Evolutionary conservation across 2,113 vertebrate species (phyloP), one percentile per base, ranked within the genome.

Genomic region (Caloenas nicobarica): DNA sequence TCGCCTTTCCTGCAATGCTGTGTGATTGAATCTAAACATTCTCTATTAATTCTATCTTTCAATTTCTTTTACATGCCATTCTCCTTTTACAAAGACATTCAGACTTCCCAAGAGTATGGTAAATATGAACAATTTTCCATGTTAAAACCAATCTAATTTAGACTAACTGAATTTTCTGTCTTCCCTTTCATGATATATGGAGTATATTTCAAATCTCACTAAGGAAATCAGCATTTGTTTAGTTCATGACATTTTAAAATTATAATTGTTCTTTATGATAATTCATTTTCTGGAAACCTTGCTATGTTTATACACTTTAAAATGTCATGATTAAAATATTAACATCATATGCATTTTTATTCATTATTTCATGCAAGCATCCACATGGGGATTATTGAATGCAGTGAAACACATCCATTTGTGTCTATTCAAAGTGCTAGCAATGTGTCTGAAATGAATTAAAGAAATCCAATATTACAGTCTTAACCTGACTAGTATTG

Each of bases 321-420:
- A 92, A 93, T 91, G 69, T 61, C 61, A 44, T 57, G 53, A 61
- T 64, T 83, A 82, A 91, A 94, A 85, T 61, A 81, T 72, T 89
- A 85, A 48, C 44, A 62, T 82, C 31, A 17, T 31, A 68, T 28
- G 29, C 34, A 84, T 89, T 87, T 89, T 91, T 81, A 83, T 81
- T 69, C 53, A 77, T 91, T 94, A 68, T 54, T 88, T 85, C 36
- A 46, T 66, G 48, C 77, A 77, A 86, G 21, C 54, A 76, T 66
- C 10, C 26, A 68, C 13, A 57, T 36, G 56, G 58, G 34, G 13
- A 91, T 84, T 89, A 73, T 9, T 85, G 51, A 70, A 94, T 69
- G 54, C 57, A 64, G 19, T 64, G 40, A 73, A 86, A 73, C 22
- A 74, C 26, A 83, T 80, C 42, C n/a, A 64, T 72, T 70, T 74